Evolutionary conservation across 2,888 invertebrate genomes (phyloP).

Genomic region (Ganaspis brasiliensis): DNA sequence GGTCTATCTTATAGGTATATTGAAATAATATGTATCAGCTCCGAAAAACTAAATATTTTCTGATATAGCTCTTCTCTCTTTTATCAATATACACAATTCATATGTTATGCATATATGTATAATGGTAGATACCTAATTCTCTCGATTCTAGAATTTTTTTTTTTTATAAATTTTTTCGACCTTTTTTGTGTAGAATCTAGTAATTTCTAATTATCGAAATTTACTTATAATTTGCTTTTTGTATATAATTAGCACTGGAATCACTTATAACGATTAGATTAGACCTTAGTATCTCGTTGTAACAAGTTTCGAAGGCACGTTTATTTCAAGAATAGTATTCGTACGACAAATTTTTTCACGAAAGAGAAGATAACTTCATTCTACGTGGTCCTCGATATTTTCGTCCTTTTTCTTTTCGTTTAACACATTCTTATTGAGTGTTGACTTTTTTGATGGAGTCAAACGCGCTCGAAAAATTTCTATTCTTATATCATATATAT

Average conservation of each 20-base stretch:
- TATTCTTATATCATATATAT: background rate
- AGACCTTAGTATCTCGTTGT: slow-evolving; percentile 61
- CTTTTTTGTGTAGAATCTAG: slow-evolving; percentile 41
- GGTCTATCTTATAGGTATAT: background rate
- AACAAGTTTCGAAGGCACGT: slow-evolving; percentile 71
- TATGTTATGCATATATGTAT: background rate
- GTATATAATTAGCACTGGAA: slow-evolving; percentile 39
- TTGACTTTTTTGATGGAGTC: background rate
- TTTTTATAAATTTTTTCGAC: slow-evolving; percentile 45
- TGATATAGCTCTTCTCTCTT: slow-evolving; percentile 54
- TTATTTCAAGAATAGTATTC: slow-evolving; percentile 54
- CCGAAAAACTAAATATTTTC: slow-evolving; percentile 1
- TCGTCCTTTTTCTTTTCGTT: background rate
- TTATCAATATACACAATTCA: slow-evolving; percentile 57
- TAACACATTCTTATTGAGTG: background rate
- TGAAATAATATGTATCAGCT: background rate
- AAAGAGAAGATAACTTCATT: slow-evolving; percentile 20
- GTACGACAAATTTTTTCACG: slow-evolving; percentile 19
- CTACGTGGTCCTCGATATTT: slow-evolving; percentile 34
- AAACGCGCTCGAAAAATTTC: slow-evolving; percentile 18
- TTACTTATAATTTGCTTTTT: background rate
- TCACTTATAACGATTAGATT: slow-evolving; percentile 60
- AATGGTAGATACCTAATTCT: slow-evolving; percentile 12
- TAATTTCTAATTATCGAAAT: slow-evolving; percentile 46
- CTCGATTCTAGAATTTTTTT: background rate